Conservation (phyloP, 2,888 invertebrate genomes). For the Linyphia triangularis region DNA sequence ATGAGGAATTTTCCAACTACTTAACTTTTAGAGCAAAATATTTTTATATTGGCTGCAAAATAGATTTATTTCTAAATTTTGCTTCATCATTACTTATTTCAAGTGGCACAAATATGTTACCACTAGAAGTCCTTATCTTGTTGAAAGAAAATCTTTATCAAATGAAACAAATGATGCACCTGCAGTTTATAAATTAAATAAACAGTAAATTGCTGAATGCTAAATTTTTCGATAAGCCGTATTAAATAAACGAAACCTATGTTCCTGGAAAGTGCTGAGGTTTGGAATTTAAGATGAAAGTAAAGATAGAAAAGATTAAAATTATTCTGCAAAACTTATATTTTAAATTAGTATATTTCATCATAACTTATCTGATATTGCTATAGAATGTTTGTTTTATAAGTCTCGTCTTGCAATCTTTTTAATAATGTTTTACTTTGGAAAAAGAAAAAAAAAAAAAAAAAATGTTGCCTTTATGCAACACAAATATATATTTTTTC, state of each 20-base stretch:
- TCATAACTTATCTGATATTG: no score
- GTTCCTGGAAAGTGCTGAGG: neutral
- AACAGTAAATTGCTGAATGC: slow-evolving; percentile 35
- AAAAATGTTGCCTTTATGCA: no score
- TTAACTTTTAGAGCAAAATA: no score
- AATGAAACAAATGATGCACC: slow-evolving; percentile 11
- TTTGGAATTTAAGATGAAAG: neutral
- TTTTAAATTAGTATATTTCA: no score
- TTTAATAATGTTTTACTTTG: no score
- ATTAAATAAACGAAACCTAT: neutral
- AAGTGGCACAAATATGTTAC: neutral
- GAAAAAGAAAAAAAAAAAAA: no score
- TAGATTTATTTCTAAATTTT: neutral
- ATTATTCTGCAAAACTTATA: neutral
- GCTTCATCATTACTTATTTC: neutral
- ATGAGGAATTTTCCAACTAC: no score
- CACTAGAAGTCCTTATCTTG: neutral
- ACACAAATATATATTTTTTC: no score
- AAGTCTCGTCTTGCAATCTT: no score
- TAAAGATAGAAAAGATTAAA: neutral
- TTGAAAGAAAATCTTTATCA: neutral
- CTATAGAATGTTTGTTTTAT: no score
- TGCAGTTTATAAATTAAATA: slow-evolving; percentile 45
- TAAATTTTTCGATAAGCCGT: neutral
- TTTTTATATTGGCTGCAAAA: neutral